Conservation (phyloP, 2,113 vertebrate genomes). For the Rhegmatorhina hoffmannsi region DNA sequence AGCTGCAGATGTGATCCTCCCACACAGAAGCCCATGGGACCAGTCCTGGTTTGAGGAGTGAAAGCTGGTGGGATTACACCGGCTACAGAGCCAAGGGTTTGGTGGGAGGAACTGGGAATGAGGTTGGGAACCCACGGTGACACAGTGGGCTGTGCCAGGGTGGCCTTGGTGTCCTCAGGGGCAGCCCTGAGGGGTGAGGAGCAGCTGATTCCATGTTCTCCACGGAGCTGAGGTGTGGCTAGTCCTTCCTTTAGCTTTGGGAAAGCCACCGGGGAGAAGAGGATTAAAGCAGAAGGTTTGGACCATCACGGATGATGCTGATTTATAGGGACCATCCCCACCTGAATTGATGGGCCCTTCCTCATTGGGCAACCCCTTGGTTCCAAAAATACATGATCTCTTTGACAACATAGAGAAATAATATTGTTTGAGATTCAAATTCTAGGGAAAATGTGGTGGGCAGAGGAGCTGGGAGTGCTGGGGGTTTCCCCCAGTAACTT, state of each 20-base stretch:
- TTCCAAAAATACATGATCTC: rapidly evolving
- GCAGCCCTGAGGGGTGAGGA: background rate
- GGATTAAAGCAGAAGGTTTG: background rate
- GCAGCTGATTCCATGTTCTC: rapidly evolving
- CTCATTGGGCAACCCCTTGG: rapidly evolving
- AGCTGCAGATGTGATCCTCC: background rate
- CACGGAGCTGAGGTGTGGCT: background rate
- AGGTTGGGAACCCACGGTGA: rapidly evolving
- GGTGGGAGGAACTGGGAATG: background rate
- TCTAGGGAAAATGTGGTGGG: rapidly evolving
- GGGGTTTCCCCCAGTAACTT: background rate
- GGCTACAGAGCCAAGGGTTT: background rate
- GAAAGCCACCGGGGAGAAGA: background rate
- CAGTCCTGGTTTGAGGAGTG: rapidly evolving
- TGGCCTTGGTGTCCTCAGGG: background rate
- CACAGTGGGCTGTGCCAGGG: background rate
- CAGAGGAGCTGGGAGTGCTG: background rate
- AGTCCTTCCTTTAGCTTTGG: background rate
- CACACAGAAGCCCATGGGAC: rapidly evolving
- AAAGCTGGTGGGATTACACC: background rate
- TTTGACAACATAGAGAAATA: background rate
- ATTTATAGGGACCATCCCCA: background rate
- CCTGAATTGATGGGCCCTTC: background rate
- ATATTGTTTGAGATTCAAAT: background rate
- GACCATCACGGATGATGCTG: background rate